Evolutionary conservation across 2,113 vertebrate genomes (phyloP).

Genomic region (Notarius lentiginosus): DNA sequence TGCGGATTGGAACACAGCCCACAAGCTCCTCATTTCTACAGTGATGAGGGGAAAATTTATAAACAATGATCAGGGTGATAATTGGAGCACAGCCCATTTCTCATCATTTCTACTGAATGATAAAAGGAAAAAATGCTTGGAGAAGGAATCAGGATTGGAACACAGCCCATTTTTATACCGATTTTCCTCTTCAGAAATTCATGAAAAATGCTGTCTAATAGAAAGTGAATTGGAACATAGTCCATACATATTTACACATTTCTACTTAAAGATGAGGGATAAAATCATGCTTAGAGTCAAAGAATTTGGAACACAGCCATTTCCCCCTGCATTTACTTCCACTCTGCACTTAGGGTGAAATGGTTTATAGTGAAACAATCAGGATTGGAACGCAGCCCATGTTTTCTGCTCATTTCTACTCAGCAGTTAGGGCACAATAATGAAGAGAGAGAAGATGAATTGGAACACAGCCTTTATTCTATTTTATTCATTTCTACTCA

Average conservation of each 20-base stretch:
- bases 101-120: not conserved
- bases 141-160: not conserved
- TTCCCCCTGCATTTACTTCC: no score
- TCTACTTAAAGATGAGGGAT: not conserved
- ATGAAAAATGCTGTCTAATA: not conserved
- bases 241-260: not conserved
- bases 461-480: not conserved
- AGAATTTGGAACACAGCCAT: not conserved
- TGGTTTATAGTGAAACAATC: not conserved
- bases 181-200: not conserved
- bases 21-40: not conserved
- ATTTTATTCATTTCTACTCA: not conserved
- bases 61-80: not conserved
- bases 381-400: not conserved
- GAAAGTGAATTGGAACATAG: not conserved
- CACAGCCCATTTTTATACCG: not conserved
- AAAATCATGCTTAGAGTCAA: not conserved
- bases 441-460: not conserved
- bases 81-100: not conserved
- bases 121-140: not conserved
- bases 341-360: not conserved
- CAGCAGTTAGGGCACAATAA: not conserved
- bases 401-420: not conserved
- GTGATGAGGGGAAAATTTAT: not conserved
- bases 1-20: not conserved